Base-by-base conservation (phyloP, 2,797 vertebrate genomes). In the Enteromius argenteus region DNA sequence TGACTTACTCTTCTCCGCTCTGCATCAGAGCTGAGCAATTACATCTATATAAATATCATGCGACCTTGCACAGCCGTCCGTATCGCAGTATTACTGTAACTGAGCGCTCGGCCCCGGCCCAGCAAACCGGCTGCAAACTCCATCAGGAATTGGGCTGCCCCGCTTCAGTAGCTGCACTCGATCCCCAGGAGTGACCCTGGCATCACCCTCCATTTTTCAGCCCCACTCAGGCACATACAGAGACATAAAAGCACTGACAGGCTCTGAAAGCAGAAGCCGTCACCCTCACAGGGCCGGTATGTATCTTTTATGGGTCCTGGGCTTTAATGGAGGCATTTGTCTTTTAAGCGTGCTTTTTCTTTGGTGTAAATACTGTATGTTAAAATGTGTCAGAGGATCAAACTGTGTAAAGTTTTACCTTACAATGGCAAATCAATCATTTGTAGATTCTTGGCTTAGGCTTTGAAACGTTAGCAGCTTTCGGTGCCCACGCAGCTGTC, bases 291-390 rank as follows among this genome's bases (percentile, higher is more conserved):
- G 81, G 76, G 87, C 73, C 64, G 35, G 79, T 64, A 88, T 83
- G 77, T 58, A 32, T 90, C 56, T 88, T 92, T 90, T 84, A 92
- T 86, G 85, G 74, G 44, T 83, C 44, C 62, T 17, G 30, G 69
- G 53, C 90, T 91, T 88, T 90, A 92, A 92, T 84, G 80, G 86
- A 90, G 90, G 91, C 89, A 91, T 93, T 93, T 93, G 74, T 87
- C 66, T 81, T 80, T 79, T 46, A 27, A 21, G 23, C 19, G 1
- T 30, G 46, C 56, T 80, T 80, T 84, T 86, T 89, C 87, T 90
- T 46, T 79, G 60, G 42, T 51, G 27, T 66, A 21, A 2, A 14
- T 85, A 88, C 66, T 91, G 90, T 78, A 53, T 58, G 85, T 78
- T 88, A 90, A 92, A 87, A 88, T 85, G 87, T 84, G 86, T 88